Evolutionary conservation across 2,888 invertebrate genomes (phyloP).

Genomic region (Galerucella nymphaeae): DNA sequence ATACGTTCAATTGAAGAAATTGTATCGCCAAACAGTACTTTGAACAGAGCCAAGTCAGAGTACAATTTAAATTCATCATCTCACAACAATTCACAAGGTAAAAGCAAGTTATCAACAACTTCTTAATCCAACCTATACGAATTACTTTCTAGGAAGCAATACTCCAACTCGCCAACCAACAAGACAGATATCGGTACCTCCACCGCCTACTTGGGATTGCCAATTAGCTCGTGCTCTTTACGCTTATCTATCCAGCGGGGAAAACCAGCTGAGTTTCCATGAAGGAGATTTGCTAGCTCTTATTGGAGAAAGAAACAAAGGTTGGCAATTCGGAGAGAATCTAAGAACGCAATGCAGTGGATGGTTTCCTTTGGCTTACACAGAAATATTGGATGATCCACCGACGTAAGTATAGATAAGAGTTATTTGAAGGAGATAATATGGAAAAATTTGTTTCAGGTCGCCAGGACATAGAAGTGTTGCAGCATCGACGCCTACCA

Average conservation of each 20-base stretch:
- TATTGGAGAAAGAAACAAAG: conserved; percentile 91
- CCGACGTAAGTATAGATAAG: conserved; percentile 67
- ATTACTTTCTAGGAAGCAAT: conserved; percentile 46
- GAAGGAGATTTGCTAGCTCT: conserved; percentile 90
- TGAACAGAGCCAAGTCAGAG: conserved; percentile 88
- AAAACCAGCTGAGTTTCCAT: conserved; percentile 91
- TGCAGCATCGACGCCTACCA: conserved; percentile 54
- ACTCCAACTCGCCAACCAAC: conserved; percentile 68
- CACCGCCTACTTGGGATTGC: conserved; percentile 74
- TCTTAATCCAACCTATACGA: not conserved
- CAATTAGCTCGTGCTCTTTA: conserved; percentile 87
- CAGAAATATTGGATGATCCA: conserved; percentile 80
- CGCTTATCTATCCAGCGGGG: conserved; percentile 88
- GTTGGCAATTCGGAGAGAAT: conserved; percentile 98
- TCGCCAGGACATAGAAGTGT: conserved; percentile 58
- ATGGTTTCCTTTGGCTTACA: conserved; percentile 97
- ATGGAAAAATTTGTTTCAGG: conserved; percentile 45
- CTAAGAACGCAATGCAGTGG: conserved; percentile 90
- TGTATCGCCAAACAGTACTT: conserved; percentile 73
- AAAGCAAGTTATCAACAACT: not conserved
- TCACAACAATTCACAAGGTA: conserved; percentile 76
- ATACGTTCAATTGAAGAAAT: conserved; percentile 78
- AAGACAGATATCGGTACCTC: conserved; percentile 73
- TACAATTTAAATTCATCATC: conserved; percentile 84
- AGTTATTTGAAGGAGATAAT: not conserved